Evolutionary conservation across 1,140 invertebrate genomes (phyloP).

Genomic region (Ooceraea biroi): DNA sequence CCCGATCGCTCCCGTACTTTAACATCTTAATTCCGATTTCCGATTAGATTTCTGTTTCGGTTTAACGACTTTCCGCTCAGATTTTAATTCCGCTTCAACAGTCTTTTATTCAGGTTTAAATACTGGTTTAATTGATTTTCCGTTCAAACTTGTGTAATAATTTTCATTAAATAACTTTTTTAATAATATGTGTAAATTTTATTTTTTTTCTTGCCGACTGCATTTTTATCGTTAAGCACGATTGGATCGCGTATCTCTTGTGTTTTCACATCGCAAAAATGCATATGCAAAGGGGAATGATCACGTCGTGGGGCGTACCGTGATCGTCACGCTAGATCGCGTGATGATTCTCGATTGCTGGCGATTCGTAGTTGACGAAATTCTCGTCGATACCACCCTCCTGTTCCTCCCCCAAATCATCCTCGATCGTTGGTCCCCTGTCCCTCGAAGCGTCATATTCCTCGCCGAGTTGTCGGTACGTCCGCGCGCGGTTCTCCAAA

Average conservation of each 20-base stretch:
- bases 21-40: not conserved
- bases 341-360: constrained; percentile 54
- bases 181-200: no score
- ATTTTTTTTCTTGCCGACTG: no score
- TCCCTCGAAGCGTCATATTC: constrained; percentile 78
- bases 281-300: not conserved
- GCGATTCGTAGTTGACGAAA: constrained; percentile 75
- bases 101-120: no score
- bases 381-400: constrained; percentile 67
- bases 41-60: not conserved
- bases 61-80: constrained; percentile 20
- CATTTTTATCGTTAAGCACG: no score
- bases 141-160: no score
- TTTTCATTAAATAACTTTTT: no score
- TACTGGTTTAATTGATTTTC: no score
- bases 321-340: constrained; percentile 27
- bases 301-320: no score
- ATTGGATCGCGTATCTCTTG: no score
- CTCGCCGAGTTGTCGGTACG: constrained; percentile 86
- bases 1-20: not conserved
- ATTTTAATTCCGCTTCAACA: no score
- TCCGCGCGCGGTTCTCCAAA: constrained; percentile 89
- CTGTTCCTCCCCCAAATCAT: constrained; percentile 78
- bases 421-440: constrained; percentile 77
- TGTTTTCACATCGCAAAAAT: not conserved